Base-by-base conservation (phyloP, 2,888 invertebrate species). In the Torymus auratus region DNA sequence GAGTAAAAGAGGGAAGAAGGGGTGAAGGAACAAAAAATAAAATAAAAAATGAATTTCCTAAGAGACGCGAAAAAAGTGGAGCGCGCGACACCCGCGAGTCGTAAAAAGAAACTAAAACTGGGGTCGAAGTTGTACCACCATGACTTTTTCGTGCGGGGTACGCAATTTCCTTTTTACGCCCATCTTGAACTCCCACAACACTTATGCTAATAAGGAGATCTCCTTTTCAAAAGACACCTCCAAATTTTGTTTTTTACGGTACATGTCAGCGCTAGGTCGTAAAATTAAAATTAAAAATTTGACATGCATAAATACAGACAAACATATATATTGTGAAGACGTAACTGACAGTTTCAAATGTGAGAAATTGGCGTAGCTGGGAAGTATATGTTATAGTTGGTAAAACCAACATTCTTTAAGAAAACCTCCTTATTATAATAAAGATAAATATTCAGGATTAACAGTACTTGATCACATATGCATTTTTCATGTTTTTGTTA, bases 61-160 rank as follows among this genome's bases (percentile, higher is more conserved):
- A 84, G 85, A 86, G 87, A 87, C 85, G 86, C 85, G 86, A 88
- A 87, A 80, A 74, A 76, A 78, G 86, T 86, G 85, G 87, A 88
- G 86, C 86, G 83, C 87, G 86, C 86, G 86, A 88, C 88, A 88
- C 85, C 86, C 86, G 85, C 85, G 86, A 87, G 88, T 89, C 88
- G 87, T 89, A 89, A 89, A 89, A 87, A 85, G 84, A 86, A 86
- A 87, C 88, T 87, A 88, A 89, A 89, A 88, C 84, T 84, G 85
- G 83, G 82, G 82, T 78, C 72, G 72, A 72, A 76, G 20, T 74
- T 72, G 74, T 61, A 64, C 62, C 17, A 12, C 60, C 28, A 58
- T 28, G 65, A 67, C 53, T 78, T 69, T 67, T 80, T 68, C 60
- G 52, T 69, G 56, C 28, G 58, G 56, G 61, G 56, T 71, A 62